phyloP scores from a whole-genome alignment of 2,888 invertebrate genomes.

The Galerucella pusilla region DNA sequence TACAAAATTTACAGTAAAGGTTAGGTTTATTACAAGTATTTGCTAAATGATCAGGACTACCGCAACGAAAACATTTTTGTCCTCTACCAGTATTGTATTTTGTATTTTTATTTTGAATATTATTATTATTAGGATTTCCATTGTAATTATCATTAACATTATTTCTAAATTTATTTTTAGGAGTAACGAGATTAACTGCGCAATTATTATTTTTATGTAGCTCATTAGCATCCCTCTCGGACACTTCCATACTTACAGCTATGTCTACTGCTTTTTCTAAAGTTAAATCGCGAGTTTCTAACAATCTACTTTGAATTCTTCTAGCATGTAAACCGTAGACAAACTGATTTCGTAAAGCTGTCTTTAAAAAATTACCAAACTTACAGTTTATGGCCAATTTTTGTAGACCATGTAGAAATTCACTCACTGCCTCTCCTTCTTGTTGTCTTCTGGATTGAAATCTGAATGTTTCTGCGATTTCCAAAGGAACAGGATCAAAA shows the following conservation, averaged over 20 bases:
- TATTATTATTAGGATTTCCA: too few species aligned
- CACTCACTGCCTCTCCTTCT: constrained; percentile 44
- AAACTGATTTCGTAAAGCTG: constrained; percentile 8
- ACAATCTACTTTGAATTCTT: constrained; percentile 23
- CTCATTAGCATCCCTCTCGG: too few species aligned
- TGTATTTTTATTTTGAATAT: background rate
- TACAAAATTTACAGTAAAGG: too few species aligned
- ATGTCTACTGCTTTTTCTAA: too few species aligned
- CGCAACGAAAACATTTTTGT: too few species aligned
- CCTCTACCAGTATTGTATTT: too few species aligned
- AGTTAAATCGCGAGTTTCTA: too few species aligned
- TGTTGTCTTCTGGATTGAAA: constrained; percentile 48
- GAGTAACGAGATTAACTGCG: background rate
- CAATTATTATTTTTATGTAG: background rate
- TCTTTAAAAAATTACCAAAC: constrained; percentile 19
- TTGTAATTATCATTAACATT: background rate
- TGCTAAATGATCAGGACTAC: too few species aligned
- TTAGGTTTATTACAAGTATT: too few species aligned
- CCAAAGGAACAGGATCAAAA: constrained; percentile 2
- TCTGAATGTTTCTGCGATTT: constrained; percentile 45
- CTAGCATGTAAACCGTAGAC: constrained; percentile 13
- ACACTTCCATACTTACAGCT: too few species aligned
- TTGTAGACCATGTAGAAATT: constrained; percentile 24
- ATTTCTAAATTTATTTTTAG: constrained; percentile 2
- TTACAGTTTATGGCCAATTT: too few species aligned